Evolutionary conservation across 2,888 invertebrate genomes (phyloP).

Genomic region (Philopedon plagiatum): DNA sequence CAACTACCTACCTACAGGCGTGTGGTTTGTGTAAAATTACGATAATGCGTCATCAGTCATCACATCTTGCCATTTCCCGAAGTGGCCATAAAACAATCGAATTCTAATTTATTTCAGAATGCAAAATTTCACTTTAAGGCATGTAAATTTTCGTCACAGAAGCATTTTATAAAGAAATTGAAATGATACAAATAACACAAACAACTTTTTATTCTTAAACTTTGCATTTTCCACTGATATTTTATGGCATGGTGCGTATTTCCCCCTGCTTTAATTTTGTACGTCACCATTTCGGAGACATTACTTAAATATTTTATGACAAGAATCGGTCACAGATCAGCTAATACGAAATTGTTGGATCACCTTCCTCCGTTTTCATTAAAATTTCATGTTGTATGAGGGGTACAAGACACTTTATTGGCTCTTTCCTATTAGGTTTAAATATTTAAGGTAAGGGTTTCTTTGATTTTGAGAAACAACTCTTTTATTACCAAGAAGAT

Average conservation of each 20-base stretch:
- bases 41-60: too few species aligned
- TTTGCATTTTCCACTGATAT: too few species aligned
- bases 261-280: not conserved
- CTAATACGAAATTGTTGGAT: conserved; percentile 35
- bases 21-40: too few species aligned
- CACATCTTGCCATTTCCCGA: too few species aligned
- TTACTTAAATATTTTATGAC: conserved; percentile 35
- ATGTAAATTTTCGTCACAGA: too few species aligned
- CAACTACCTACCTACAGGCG: too few species aligned
- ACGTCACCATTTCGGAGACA: conserved; percentile 39
- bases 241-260: not conserved
- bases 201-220: too few species aligned
- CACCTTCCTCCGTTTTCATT: conserved; percentile 31
- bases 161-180: too few species aligned
- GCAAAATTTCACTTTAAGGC: too few species aligned
- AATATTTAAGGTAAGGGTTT: conserved; percentile 32
- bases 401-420: conserved; percentile 36
- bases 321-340: conserved; percentile 40
- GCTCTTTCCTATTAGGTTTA: conserved; percentile 32
- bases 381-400: conserved; percentile 30
- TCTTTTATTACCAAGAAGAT: conserved; percentile 1
- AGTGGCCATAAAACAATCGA: too few species aligned
- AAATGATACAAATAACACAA: too few species aligned
- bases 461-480: conserved; percentile 11
- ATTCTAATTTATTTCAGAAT: too few species aligned